phyloP scores from a whole-genome alignment of 92 coral and sea anemone species.

The Meandrina meandrites region DNA sequence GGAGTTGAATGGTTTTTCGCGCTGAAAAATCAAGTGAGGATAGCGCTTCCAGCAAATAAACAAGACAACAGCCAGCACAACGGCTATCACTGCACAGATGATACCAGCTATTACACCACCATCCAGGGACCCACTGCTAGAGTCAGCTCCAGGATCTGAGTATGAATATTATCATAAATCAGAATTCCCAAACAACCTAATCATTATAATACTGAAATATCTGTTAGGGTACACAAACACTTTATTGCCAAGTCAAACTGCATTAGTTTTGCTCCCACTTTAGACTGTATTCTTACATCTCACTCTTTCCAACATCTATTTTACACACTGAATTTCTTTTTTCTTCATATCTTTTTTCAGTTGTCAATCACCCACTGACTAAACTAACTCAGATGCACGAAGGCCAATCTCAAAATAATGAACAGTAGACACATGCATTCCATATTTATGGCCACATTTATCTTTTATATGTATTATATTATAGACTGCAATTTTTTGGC shows the following conservation, averaged over 20 bases:
- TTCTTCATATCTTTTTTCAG: no score
- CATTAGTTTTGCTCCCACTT: background rate
- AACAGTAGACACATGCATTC: no score
- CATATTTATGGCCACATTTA: no score
- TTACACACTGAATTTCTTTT: no score
- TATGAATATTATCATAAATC: background rate
- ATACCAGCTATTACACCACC: constrained; percentile 77
- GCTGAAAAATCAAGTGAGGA: constrained; percentile 54
- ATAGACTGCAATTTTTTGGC: no score
- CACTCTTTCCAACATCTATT: no score
- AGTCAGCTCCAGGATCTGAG: background rate
- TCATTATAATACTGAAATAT: background rate
- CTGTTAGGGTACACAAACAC: background rate
- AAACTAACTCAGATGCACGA: no score
- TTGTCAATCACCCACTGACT: no score
- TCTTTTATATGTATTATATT: no score
- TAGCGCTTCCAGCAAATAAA: constrained; percentile 76
- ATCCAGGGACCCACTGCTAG: constrained; percentile 1
- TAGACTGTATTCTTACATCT: no score
- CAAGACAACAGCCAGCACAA: constrained; percentile 56
- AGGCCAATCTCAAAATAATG: no score
- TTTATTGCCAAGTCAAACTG: no score
- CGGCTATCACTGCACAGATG: constrained; percentile 70
- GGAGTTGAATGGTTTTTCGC: constrained; percentile 71
- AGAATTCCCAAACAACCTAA: background rate